These are phyloP conservation scores for Trichogramma evanescens DNA, from an alignment of 2,888 invertebrate genomes.

Conservation along the genomic window DNA sequence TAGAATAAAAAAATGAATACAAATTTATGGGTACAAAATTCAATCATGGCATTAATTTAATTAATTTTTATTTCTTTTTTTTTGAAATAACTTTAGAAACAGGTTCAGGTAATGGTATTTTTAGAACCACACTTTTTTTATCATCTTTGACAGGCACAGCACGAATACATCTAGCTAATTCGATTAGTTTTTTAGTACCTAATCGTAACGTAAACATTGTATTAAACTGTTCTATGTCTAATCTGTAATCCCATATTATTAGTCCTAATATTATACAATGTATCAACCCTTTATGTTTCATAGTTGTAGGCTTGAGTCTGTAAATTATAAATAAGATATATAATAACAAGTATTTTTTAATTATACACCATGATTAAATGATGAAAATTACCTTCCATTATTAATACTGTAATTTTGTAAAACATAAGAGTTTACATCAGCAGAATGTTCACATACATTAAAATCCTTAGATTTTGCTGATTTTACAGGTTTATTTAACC, in stretches of 20 bases:
- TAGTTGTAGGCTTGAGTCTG: constrained; percentile 35
- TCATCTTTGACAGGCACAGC: constrained; percentile 32
- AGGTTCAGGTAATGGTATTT: constrained; percentile 36
- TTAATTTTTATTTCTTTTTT: constrained; percentile 25
- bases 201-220: constrained; percentile 28
- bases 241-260: constrained; percentile 31
- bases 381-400: constrained; percentile 33
- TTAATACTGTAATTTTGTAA: constrained; percentile 34
- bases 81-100: constrained; percentile 9
- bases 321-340: constrained; percentile 15
- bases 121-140: constrained; percentile 33
- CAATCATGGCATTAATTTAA: not conserved
- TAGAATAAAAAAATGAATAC: not conserved
- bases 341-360: not conserved
- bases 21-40: not conserved
- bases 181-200: constrained; percentile 34
- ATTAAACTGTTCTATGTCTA: constrained; percentile 37
- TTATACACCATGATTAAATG: not conserved
- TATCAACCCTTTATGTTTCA: constrained; percentile 39
- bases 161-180: constrained; percentile 34
- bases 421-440: constrained; percentile 30
- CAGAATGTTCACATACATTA: constrained; percentile 28
- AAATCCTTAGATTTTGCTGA: constrained; percentile 29
- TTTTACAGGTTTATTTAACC: constrained; percentile 35
- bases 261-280: constrained; percentile 39